Conservation (phyloP, 2,113 vertebrate genomes). For the Chionomys nivalis region DNA sequence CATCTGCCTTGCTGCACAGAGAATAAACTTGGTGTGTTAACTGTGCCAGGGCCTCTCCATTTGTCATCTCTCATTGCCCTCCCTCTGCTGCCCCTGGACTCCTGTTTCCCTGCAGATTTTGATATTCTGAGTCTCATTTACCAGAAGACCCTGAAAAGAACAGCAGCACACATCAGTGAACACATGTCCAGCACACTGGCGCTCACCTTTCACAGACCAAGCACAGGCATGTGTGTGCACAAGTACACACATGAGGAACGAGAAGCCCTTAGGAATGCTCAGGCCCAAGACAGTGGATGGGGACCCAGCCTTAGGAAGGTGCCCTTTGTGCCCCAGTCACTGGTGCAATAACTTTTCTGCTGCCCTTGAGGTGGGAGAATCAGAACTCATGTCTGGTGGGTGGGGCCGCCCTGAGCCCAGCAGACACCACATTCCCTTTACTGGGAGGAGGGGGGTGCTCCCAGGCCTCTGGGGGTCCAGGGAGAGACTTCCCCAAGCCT, state of each 20-base stretch:
- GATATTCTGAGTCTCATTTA: constrained; percentile 72
- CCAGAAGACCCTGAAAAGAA: constrained; percentile 36
- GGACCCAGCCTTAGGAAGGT: not conserved
- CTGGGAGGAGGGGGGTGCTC: not conserved
- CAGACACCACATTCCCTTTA: not conserved
- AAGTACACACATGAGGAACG: not conserved
- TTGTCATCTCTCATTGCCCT: constrained; percentile 67
- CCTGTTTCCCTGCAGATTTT: constrained; percentile 77
- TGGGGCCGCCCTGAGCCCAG: not conserved
- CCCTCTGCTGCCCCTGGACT: constrained; percentile 26
- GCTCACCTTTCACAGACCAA: not conserved
- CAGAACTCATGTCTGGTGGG: not conserved
- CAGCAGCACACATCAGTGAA: not conserved
- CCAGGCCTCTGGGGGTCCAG: not conserved
- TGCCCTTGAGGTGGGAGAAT: not conserved
- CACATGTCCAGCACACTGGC: not conserved
- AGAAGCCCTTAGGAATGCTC: not conserved
- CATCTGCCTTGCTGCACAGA: constrained; percentile 57
- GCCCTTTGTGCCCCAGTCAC: not conserved
- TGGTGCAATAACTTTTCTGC: constrained; percentile 52
- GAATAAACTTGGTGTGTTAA: constrained; percentile 53
- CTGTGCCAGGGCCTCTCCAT: constrained; percentile 64
- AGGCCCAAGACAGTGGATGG: not conserved
- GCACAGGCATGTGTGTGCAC: not conserved
- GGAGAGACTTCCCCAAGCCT: not conserved